These are phyloP conservation scores for Oedothorax gibbosus DNA, from an alignment of 1,140 invertebrate genomes.

Conservation along the genomic window DNA sequence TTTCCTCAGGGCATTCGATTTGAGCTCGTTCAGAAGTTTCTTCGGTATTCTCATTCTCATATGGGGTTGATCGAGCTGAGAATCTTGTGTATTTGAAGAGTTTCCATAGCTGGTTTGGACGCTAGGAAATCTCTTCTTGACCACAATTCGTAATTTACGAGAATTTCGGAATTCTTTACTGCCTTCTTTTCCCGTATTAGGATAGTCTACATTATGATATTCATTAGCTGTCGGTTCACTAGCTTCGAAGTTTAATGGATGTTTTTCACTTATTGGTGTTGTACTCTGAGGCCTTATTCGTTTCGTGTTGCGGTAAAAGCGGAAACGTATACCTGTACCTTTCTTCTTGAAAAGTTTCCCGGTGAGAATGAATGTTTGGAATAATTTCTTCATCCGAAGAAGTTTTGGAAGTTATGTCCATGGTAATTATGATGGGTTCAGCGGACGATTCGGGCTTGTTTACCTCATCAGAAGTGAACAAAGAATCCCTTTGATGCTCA, in stretches of 20 bases:
- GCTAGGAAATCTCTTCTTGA: constrained; percentile 18
- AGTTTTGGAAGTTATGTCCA: no score
- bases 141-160: constrained; percentile 39
- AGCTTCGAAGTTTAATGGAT: neutral
- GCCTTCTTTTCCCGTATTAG: neutral
- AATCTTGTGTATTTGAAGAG: no score
- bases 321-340: neutral
- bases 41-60: constrained; percentile 10
- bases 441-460: no score
- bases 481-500: no score
- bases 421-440: no score
- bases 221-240: neutral
- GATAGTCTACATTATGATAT: neutral
- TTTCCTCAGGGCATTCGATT: neutral
- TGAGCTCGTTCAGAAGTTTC: constrained; percentile 8
- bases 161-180: neutral
- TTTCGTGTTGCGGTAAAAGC: neutral
- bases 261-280: neutral
- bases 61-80: neutral
- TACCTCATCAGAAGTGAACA: no score
- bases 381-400: no score
- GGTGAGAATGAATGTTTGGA: no score
- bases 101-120: neutral
- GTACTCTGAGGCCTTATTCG: neutral
- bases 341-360: no score